Evolutionary conservation across 1,140 invertebrate genomes (phyloP).

Genomic region (Nilaparvata lugens): DNA sequence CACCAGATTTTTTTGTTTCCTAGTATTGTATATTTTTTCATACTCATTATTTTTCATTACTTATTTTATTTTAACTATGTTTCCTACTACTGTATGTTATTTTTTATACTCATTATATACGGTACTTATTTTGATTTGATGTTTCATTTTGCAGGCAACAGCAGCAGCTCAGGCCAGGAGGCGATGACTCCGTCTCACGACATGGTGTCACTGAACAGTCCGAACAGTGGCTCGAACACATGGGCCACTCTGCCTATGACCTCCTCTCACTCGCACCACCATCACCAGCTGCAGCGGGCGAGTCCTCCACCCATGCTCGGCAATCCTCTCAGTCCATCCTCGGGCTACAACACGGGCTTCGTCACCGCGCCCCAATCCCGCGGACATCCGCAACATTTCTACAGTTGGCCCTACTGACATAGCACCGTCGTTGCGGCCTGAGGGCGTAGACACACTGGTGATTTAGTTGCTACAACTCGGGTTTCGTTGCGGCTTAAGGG

Average conservation of each 20-base stretch:
- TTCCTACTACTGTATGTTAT: too few species aligned
- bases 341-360: slow-evolving; percentile 21
- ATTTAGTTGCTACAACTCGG: too few species aligned
- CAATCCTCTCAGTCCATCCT: slow-evolving; percentile 15
- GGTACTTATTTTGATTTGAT: neutral
- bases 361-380: slow-evolving; percentile 20
- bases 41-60: too few species aligned
- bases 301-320: slow-evolving; percentile 17
- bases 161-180: slow-evolving; percentile 12
- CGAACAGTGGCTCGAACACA: slow-evolving; percentile 15
- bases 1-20: too few species aligned
- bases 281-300: slow-evolving; percentile 18
- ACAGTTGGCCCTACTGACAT: slow-evolving; percentile 22
- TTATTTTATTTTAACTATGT: too few species aligned
- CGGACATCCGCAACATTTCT: slow-evolving; percentile 22
- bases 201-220: slow-evolving; percentile 24
- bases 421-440: too few species aligned
- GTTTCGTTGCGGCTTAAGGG: too few species aligned
- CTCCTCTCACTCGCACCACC: slow-evolving; percentile 11
- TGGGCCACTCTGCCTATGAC: slow-evolving; percentile 18
- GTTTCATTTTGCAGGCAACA: neutral
- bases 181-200: slow-evolving; percentile 16
- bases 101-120: too few species aligned
- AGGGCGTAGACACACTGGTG: too few species aligned
- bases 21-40: too few species aligned